Percentiles rank a stretch among this genome's conserved stretches.
These are phyloP conservation scores for Ctenopoma kingsleyae DNA, from an alignment of 2,797 vertebrate species.

Conservation along the genomic window DNA sequence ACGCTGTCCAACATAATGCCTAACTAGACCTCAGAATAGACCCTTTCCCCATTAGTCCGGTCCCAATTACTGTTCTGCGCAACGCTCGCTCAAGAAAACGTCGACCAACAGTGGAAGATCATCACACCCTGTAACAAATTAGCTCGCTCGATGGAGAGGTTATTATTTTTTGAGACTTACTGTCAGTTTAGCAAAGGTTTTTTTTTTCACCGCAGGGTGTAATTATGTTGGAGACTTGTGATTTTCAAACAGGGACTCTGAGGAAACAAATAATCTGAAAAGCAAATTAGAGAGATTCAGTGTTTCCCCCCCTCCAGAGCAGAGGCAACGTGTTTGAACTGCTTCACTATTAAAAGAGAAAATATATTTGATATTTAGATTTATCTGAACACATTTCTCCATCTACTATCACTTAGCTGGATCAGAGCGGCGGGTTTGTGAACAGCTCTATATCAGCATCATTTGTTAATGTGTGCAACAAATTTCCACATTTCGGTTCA, in stretches of 20 bases:
- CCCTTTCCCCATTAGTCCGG: conserved; percentile 39
- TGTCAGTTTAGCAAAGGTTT: conserved; percentile 32
- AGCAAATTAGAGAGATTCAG: conserved; percentile 36
- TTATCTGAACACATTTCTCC: conserved; percentile 14
- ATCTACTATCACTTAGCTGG: background rate
- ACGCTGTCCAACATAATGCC: conserved; percentile 40
- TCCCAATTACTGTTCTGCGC: conserved; percentile 56
- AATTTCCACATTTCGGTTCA: background rate
- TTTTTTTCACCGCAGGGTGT: conserved; percentile 23
- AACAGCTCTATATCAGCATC: too few species aligned
- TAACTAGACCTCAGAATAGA: conserved; percentile 49
- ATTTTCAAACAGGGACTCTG: conserved; percentile 28
- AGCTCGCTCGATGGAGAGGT: conserved; percentile 36
- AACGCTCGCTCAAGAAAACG: conserved; percentile 48
- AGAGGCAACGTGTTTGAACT: conserved; percentile 33
- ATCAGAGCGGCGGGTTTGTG: background rate
- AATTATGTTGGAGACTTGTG: conserved; percentile 39
- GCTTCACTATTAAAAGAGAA: conserved; percentile 18
- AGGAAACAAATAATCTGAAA: conserved; percentile 42
- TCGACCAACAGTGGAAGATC: conserved; percentile 43
- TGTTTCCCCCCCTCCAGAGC: conserved; percentile 24
- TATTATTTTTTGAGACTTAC: conserved; percentile 44
- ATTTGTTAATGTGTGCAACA: background rate
- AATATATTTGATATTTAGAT: conserved; percentile 17
- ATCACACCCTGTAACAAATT: conserved; percentile 50